Base-by-base conservation (phyloP, 2,113 vertebrate species). In the Trinectes maculatus region DNA sequence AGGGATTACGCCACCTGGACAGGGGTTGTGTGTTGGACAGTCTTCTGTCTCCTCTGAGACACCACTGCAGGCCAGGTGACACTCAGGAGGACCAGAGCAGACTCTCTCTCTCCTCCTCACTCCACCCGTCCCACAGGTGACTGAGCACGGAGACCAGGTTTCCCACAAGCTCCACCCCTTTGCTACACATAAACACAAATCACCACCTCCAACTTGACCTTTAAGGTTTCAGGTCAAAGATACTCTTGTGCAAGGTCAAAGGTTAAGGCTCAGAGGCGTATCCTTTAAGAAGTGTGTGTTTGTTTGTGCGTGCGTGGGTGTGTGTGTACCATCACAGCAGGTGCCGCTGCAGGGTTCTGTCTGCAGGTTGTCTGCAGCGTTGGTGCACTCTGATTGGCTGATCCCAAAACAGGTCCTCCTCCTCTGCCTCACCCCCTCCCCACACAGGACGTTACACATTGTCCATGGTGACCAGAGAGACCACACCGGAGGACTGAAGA, bases 1-100 rank as follows among this genome's bases (percentile, higher is more conserved):
- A 5, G n/a, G 7, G n/a, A n/a, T n/a, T n/a, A n/a, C n/a, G 13
- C 19, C 39, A 89, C 87, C 83, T 81, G 87, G 87, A 59, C 85
- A 89, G 39, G 19, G 39, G 42, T 6, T 57, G 1, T 1, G 1
- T 10, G 56, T 0, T 0, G 21, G 16, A 67, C 88, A 89, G 0
- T 0, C 3, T 29, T 84, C 57, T 0, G 22, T 77, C 54, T 85
- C 64, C 18, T 77, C 56, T 25, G 74, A 3, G 0, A 44, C 0
- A 0, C 79, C 67, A 0, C 0, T 28, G 57, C 88, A 89, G 37
- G 53, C 6, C 0, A 3, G 6, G 2, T 0, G 19, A 71, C 88
- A 89, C 39, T 77, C 62, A 21, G 59, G 55, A n/a, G 31, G 21
- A 54, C 21, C 37, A 10, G 48, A 44, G 22, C 88, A 89, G 0